A percentile compares a stretch with the other conserved stretches of the same genome.
These are phyloP conservation scores for Drosophila barbarae DNA, from an alignment of 2,888 invertebrate species.

Conservation along the genomic window DNA sequence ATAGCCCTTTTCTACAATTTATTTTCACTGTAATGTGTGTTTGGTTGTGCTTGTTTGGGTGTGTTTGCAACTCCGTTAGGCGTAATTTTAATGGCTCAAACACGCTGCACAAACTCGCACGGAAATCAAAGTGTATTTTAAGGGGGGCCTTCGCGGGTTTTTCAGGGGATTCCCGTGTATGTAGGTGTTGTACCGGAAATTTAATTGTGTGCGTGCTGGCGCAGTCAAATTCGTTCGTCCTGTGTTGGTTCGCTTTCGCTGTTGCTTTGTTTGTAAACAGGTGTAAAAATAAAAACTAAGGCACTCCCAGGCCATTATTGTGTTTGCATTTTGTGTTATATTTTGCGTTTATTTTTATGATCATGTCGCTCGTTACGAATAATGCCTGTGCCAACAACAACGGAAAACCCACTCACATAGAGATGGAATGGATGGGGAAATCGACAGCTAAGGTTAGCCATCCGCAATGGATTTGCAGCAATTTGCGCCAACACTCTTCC, in stretches of 20 bases:
- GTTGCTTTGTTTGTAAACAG: conserved; percentile 62
- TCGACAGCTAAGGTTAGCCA: conserved; percentile 37
- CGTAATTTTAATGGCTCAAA: conserved; percentile 73
- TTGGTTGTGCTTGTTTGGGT: conserved; percentile 25
- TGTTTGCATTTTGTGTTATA: conserved; percentile 67
- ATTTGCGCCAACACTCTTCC: conserved; percentile 50
- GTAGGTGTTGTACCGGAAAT: conserved; percentile 68
- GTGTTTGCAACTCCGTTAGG: conserved; percentile 53
- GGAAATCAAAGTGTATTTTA: conserved; percentile 61
- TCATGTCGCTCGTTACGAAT: conserved; percentile 72
- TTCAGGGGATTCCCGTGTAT: conserved; percentile 39
- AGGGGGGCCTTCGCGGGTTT: conserved; percentile 21
- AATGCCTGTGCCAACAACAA: conserved; percentile 62
- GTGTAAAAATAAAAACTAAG: conserved; percentile 73
- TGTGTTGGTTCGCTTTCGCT: conserved; percentile 8
- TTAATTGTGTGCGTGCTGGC: conserved; percentile 72
- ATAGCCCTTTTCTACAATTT: background rate
- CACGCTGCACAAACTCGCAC: conserved; percentile 51
- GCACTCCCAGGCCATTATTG: conserved; percentile 59
- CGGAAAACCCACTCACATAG: conserved; percentile 25
- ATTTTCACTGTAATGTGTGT: conserved; percentile 49
- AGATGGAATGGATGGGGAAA: conserved; percentile 13
- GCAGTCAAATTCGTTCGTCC: conserved; percentile 59
- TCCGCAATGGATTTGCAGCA: conserved; percentile 64
- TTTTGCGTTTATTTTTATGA: conserved; percentile 73